Evolutionary conservation across 2,888 invertebrate genomes (phyloP).

Genomic region (Dicyrtoma fusca): DNA sequence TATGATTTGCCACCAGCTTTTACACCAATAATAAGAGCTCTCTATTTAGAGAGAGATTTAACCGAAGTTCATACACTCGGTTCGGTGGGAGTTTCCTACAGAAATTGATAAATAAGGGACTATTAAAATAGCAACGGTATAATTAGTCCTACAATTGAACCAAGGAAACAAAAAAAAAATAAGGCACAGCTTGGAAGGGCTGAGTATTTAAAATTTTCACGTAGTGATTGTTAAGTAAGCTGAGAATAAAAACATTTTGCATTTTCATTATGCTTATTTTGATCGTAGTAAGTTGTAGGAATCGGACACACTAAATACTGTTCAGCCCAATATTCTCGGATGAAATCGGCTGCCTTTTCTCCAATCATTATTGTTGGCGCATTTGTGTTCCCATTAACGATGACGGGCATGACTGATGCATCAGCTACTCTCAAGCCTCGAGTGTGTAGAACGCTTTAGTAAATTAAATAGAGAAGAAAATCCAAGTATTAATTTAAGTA

Average conservation of each 20-base stretch:
- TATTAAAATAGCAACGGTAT: too few species aligned
- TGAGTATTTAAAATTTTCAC: too few species aligned
- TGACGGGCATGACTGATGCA: conserved; percentile 11
- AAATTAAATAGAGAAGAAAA: neutral
- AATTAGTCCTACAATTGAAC: too few species aligned
- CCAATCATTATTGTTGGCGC: conserved; percentile 16
- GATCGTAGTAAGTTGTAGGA: neutral
- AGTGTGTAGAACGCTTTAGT: conserved; percentile 2
- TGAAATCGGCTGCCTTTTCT: conserved; percentile 5
- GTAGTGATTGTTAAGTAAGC: conserved; percentile 3
- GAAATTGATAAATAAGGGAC: too few species aligned
- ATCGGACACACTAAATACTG: conserved; percentile 8
- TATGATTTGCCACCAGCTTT: too few species aligned
- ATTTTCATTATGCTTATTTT: neutral
- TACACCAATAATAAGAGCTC: too few species aligned
- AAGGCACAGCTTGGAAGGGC: too few species aligned
- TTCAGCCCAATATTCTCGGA: conserved; percentile 16
- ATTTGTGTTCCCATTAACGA: conserved; percentile 17
- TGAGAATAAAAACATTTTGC: conserved; percentile 11
- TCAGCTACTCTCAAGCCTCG: conserved; percentile 2
- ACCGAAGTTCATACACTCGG: too few species aligned
- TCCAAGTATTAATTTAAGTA: too few species aligned
- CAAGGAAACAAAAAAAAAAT: too few species aligned
- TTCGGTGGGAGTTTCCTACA: too few species aligned
- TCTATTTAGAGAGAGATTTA: too few species aligned